Conservation (phyloP, 2,797 vertebrate genomes). For the Epinephelus malabaricus region DNA sequence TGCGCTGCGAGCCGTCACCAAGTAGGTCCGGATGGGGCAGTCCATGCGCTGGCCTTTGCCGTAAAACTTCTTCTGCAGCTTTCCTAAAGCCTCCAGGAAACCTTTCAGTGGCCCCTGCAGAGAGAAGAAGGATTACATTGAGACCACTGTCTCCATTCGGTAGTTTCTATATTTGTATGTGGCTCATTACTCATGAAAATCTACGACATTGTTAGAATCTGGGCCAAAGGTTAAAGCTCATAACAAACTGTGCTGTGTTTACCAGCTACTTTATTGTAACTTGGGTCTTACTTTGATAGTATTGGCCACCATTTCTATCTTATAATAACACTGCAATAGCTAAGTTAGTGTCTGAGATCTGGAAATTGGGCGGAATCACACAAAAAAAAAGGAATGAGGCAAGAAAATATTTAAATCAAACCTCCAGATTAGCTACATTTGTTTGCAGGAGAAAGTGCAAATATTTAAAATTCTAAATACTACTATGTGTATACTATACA, state of each 20-base stretch:
- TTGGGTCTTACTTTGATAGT: neutral
- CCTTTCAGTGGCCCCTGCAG: constrained; percentile 77
- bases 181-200: neutral
- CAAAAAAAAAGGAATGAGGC: no score
- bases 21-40: constrained; percentile 95
- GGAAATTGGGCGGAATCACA: neutral
- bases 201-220: neutral
- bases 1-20: constrained; percentile 94
- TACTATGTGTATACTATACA: constrained; percentile 79
- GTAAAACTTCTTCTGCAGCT: constrained; percentile 78
- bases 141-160: neutral
- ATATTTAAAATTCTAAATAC: neutral
- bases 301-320: neutral
- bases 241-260: neutral
- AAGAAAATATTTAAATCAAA: neutral
- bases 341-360: neutral
- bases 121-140: constrained; percentile 64
- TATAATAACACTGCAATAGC: neutral
- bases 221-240: neutral
- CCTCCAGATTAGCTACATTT: neutral
- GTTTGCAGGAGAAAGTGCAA: neutral
- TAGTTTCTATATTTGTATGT: neutral
- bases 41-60: constrained; percentile 80
- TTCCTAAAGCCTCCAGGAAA: constrained; percentile 78
- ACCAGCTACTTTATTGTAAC: neutral